A percentile compares a stretch with the other conserved stretches of the same genome.
These are phyloP conservation scores for Metacarcinus magister DNA, from an alignment of 2,888 invertebrate species.

Conservation along the genomic window DNA sequence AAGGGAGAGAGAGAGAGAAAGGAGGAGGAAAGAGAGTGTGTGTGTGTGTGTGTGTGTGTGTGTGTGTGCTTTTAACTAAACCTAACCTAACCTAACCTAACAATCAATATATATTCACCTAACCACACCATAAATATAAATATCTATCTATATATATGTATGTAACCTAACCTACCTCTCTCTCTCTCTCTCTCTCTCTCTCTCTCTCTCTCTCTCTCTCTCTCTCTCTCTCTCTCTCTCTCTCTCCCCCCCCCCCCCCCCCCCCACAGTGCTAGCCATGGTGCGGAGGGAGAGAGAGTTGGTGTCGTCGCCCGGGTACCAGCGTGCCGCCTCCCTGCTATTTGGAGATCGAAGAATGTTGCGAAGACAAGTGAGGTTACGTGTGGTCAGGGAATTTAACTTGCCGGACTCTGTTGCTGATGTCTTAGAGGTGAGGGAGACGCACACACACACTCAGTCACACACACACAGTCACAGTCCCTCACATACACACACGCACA, in stretches of 20 bases:
- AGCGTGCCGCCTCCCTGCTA: constrained; percentile 90
- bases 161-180: not conserved
- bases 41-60: not conserved
- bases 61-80: not conserved
- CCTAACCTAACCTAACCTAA: not conserved
- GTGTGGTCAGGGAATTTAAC: constrained; percentile 97
- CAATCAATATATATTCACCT: too few species aligned
- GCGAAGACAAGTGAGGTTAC: constrained; percentile 90
- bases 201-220: constrained; percentile 16
- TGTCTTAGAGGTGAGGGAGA: constrained; percentile 87
- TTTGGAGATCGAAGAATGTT: constrained; percentile 92
- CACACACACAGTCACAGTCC: not conserved
- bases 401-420: constrained; percentile 95
- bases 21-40: not conserved
- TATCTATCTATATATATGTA: too few species aligned
- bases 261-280: constrained; percentile 89
- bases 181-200: not conserved
- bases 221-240: not conserved
- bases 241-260: not conserved
- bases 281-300: constrained; percentile 93
- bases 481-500: too few species aligned
- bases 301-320: constrained; percentile 91
- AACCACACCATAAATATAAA: too few species aligned
- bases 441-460: not conserved
- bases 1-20: too few species aligned